phyloP scores from a whole-genome alignment of 2,888 invertebrate genomes.

The Tanytarsus gracilentus region DNA sequence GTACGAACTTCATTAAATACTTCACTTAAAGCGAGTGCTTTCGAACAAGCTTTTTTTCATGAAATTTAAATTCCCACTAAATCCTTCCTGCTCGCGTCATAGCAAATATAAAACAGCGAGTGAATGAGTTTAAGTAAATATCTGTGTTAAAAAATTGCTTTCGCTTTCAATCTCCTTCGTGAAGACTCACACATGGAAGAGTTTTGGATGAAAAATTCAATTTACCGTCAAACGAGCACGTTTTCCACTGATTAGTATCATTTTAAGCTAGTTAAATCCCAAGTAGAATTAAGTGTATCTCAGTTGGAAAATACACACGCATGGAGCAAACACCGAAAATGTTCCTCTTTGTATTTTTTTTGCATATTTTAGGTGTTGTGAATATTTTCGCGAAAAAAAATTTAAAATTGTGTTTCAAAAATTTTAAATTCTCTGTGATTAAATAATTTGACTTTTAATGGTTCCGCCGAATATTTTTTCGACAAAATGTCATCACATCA shows the following conservation, averaged over 20 bases:
- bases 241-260: slow-evolving; percentile 27
- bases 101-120: too few species aligned
- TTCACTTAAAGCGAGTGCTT: slow-evolving; percentile 1
- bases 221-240: slow-evolving; percentile 23
- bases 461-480: too few species aligned
- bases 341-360: too few species aligned
- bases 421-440: too few species aligned
- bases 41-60: background rate
- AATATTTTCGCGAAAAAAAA: background rate
- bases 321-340: background rate
- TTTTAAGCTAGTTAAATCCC: slow-evolving; percentile 18
- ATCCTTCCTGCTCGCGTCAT: too few species aligned
- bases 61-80: slow-evolving; percentile 5
- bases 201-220: slow-evolving; percentile 5
- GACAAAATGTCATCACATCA: too few species aligned
- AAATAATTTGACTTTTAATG: too few species aligned
- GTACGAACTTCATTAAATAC: slow-evolving; percentile 7
- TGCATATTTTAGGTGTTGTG: background rate
- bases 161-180: too few species aligned
- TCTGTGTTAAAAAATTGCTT: background rate
- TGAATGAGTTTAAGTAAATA: too few species aligned
- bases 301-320: background rate
- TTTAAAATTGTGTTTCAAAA: background rate
- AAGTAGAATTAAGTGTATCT: background rate
- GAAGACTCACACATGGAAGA: too few species aligned